phyloP scores from a whole-genome alignment of 2,797 vertebrate genomes.

The Intellagama lesueurii region DNA sequence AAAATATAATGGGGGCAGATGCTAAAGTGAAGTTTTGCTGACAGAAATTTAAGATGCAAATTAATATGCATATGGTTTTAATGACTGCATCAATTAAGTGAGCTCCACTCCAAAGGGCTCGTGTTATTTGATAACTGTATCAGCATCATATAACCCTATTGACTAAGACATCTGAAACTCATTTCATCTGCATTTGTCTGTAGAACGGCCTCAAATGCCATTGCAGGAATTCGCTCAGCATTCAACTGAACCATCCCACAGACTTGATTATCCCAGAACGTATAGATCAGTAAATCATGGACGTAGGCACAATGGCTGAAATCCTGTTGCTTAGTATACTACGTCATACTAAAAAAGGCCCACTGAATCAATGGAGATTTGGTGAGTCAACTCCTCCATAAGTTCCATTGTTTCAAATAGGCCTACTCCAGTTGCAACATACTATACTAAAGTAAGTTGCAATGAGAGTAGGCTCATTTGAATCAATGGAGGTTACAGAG shows the following conservation, averaged over 20 bases:
- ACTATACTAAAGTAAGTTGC: too few relatives aligned
- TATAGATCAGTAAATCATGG: neutral
- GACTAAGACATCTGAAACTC: neutral
- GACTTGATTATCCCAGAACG: neutral
- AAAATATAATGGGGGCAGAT: slow-evolving; percentile 26
- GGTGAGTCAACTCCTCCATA: too few relatives aligned
- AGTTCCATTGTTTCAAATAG: too few relatives aligned
- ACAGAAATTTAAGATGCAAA: slow-evolving; percentile 6
- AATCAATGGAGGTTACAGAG: too few relatives aligned
- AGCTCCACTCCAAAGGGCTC: neutral
- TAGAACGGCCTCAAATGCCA: neutral
- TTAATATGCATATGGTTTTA: neutral
- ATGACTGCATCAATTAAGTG: slow-evolving; percentile 1
- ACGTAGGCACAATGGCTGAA: too few relatives aligned
- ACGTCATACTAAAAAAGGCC: too few relatives aligned
- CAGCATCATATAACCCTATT: neutral
- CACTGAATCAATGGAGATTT: too few relatives aligned
- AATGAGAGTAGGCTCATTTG: too few relatives aligned
- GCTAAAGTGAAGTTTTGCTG: slow-evolving; percentile 6
- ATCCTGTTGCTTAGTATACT: too few relatives aligned
- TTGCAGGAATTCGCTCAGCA: neutral
- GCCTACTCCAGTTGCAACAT: too few relatives aligned
- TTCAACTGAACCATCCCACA: neutral
- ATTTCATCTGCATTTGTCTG: neutral
- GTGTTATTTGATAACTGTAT: neutral